Conservation (phyloP, 2,888 invertebrate genomes). For the Agrilus biguttatus region DNA sequence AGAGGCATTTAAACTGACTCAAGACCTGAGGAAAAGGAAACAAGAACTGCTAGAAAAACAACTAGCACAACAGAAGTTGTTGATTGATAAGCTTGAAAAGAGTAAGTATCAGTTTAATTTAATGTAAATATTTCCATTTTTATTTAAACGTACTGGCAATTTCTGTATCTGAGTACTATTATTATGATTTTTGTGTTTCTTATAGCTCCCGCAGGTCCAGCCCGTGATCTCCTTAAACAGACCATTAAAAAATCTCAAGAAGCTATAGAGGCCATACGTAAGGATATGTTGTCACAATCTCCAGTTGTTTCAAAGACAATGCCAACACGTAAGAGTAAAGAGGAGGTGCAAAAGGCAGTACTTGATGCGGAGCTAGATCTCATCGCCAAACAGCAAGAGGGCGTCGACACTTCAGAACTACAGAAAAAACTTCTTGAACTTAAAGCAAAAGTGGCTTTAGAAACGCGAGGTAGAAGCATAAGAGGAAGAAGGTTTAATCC, state of each 20-base stretch:
- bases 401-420: conserved; percentile 72
- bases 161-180: background rate
- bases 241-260: conserved; percentile 74
- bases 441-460: conserved; percentile 38
- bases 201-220: conserved; percentile 50
- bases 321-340: conserved; percentile 46
- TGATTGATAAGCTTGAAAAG: conserved; percentile 70
- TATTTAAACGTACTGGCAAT: too few species aligned
- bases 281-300: conserved; percentile 41
- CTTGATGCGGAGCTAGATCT: conserved; percentile 84
- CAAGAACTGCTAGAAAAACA: conserved; percentile 79
- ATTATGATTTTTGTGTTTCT: background rate
- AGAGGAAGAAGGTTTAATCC: conserved; percentile 26
- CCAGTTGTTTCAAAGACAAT: conserved; percentile 18
- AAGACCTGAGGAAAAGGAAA: conserved; percentile 70
- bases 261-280: conserved; percentile 64
- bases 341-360: conserved; percentile 77
- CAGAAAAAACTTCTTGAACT: conserved; percentile 65
- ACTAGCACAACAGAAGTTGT: conserved; percentile 70
- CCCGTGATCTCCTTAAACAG: conserved; percentile 58
- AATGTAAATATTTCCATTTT: conserved; percentile 14
- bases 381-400: conserved; percentile 77
- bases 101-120: conserved; percentile 29
- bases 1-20: conserved; percentile 60
- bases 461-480: conserved; percentile 26